Conservation (phyloP, 2,113 vertebrate genomes). For the Lynx canadensis region DNA sequence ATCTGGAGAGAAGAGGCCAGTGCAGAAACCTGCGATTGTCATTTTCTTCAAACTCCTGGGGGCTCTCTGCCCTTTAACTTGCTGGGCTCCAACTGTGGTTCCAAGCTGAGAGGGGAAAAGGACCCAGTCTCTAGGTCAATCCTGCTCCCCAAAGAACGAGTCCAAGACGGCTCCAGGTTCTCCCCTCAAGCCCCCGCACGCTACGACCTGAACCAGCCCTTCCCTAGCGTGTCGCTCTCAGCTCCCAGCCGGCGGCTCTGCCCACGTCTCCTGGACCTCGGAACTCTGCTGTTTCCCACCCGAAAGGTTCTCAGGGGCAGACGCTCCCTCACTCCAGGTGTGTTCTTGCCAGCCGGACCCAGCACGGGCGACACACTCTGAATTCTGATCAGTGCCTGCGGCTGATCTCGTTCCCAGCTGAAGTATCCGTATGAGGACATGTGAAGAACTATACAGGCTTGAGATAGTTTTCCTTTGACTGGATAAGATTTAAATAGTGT, state of each 20-base stretch:
- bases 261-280: not conserved
- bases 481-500: not conserved
- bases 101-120: not conserved
- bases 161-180: not conserved
- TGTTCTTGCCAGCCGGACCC: not conserved
- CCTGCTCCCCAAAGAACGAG: not conserved
- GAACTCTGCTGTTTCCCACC: not conserved
- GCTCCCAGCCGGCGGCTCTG: not conserved
- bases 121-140: not conserved
- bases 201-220: accelerated
- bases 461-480: not conserved
- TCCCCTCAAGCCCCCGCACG: not conserved
- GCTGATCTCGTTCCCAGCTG: not conserved
- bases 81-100: not conserved
- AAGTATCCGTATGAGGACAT: not conserved
- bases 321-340: not conserved
- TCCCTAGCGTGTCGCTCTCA: not conserved
- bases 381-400: not conserved
- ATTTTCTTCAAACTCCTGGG: not conserved
- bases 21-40: not conserved
- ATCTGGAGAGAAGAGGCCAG: not conserved
- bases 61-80: not conserved
- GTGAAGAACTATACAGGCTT: not conserved
- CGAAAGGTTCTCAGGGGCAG: not conserved
- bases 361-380: not conserved